These are phyloP conservation scores for Torymus auratus DNA, from an alignment of 2,888 invertebrate genomes.

Conservation along the genomic window DNA sequence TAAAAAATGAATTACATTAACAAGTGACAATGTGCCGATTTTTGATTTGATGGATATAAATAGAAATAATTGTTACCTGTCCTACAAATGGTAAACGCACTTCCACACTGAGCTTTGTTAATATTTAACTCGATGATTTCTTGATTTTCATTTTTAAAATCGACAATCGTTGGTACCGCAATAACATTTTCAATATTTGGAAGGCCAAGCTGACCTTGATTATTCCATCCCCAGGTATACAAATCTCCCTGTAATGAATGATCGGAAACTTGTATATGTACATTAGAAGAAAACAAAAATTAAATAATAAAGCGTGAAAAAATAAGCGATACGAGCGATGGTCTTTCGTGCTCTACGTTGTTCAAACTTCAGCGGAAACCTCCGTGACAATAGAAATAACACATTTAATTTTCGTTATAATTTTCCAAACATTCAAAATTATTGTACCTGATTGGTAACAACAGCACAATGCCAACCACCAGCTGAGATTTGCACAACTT, in stretches of 20 bases:
- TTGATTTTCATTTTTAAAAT: constrained; percentile 71
- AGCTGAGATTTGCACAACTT: constrained; percentile 83
- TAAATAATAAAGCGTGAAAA: no score
- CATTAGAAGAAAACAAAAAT: no score
- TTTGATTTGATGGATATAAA: constrained; percentile 28
- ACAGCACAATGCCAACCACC: constrained; percentile 94
- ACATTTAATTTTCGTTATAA: background rate
- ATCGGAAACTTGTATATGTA: no score
- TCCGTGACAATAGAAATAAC: no score
- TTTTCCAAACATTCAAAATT: constrained; percentile 3
- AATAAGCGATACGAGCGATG: no score
- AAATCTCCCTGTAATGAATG: constrained; percentile 82
- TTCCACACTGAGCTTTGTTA: constrained; percentile 84
- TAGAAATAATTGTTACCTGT: constrained; percentile 76
- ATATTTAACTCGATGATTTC: constrained; percentile 72
- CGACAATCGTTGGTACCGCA: constrained; percentile 78
- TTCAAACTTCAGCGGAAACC: no score
- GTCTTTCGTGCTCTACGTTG: no score
- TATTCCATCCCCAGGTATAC: constrained; percentile 95
- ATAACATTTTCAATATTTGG: constrained; percentile 75
- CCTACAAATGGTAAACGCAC: constrained; percentile 85
- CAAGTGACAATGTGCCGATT: constrained; percentile 24
- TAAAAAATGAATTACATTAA: constrained; percentile 36
- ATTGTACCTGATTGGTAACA: constrained; percentile 80
- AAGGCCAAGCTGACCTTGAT: constrained; percentile 89